These are phyloP conservation scores for Dicrurus megarhynchus DNA, from an alignment of 2,113 vertebrate species.

Conservation along the genomic window DNA sequence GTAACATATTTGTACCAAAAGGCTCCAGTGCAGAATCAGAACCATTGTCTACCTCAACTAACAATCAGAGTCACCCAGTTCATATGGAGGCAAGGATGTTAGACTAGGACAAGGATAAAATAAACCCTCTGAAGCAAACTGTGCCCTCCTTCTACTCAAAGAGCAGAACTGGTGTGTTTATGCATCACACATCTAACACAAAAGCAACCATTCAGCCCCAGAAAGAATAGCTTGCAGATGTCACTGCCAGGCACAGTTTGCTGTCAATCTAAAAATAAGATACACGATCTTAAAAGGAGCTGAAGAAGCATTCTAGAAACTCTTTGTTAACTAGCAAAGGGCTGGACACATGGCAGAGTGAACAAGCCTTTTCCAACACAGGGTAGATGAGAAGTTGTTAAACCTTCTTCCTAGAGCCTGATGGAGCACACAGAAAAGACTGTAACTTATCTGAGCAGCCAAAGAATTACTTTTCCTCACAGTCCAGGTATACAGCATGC, in stretches of 20 bases:
- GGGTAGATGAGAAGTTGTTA: not conserved
- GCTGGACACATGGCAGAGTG: not conserved
- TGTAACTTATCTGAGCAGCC: not conserved
- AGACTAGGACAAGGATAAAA: conserved; percentile 1
- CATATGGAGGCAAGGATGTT: not conserved
- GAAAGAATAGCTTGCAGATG: conserved; percentile 49
- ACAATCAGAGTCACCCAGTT: not conserved
- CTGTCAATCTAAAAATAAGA: conserved; percentile 52
- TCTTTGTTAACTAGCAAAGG: not conserved
- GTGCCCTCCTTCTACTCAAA: conserved; percentile 16
- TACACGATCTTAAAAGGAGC: not conserved
- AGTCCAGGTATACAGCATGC: not conserved
- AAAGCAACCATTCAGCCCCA: conserved; percentile 42
- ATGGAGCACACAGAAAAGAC: not conserved
- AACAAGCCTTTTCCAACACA: not conserved
- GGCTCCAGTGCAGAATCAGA: not conserved
- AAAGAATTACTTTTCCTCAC: not conserved
- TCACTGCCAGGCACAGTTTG: conserved; percentile 47
- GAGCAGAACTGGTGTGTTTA: conserved; percentile 10
- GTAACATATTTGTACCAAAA: not conserved
- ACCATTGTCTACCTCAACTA: not conserved
- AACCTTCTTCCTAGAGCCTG: not conserved
- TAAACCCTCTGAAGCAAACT: conserved; percentile 2
- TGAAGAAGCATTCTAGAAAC: conserved; percentile 23
- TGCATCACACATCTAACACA: conserved; percentile 51